Base-by-base conservation (phyloP, 2,113 vertebrate species). In the Osmerus mordax region DNA sequence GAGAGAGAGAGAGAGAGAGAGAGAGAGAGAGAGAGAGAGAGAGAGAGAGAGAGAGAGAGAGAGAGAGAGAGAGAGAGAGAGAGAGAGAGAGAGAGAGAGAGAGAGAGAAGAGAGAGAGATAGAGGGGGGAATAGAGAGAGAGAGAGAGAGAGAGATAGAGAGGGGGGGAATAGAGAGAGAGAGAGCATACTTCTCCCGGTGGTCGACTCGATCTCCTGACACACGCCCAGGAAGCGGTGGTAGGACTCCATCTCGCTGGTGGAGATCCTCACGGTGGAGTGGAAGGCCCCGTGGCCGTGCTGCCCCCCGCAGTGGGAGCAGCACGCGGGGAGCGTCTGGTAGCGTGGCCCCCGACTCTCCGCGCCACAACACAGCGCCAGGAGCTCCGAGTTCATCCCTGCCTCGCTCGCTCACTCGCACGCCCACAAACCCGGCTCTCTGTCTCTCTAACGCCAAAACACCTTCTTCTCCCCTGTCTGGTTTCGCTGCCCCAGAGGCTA, bases 191-290 rank as follows among this genome's bases (percentile, higher is more conserved):
- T 94, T 94, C 83, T 85, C 60, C 68, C 69, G n/a, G 80, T 73
- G 73, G 83, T 72, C n/a, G n/a, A 66, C 67, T 91, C 90, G 28
- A 93, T 84, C 53, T 85, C 87, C 81, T 85, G 16, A 81, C 95
- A 96, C 76, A 85, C 90, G 81, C 79, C 89, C 71, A 96, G 82
- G 80, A 98, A 92, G 79, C 76, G 90, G 77, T 92, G 89, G 12
- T 95, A 97, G 9, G 93, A 93, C 84, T 93, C 90, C 95, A 97
- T 97, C 89, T 97, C 96, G 16, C 88, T 92, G 41, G 91, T 89
- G 7, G 95, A 93, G 83, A 97, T 96, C 76, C 92, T 89, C 70
- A 95, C 86, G 13, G 86, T 78, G 25, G 90, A 91, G 74, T 90
- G 95, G 73, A 91, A 91, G 8, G 78, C 66, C 62, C 72, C 87